Evolutionary conservation across 2,888 invertebrate genomes (phyloP).

Genomic region (Phortica magna): DNA sequence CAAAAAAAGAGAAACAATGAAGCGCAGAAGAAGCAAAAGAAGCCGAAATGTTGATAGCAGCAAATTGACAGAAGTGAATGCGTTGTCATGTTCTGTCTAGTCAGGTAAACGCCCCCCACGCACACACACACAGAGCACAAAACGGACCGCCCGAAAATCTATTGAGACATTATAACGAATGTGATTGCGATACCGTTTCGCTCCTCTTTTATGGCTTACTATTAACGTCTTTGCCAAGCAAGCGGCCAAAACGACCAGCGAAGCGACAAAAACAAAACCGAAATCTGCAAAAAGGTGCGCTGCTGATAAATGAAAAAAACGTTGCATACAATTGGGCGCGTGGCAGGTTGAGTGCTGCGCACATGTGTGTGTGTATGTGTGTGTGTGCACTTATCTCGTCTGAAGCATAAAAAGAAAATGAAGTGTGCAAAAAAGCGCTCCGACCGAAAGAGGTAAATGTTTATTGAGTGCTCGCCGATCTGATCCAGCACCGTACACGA

Average conservation of each 20-base stretch:
- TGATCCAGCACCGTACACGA: too few relatives aligned
- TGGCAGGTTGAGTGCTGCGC: constrained; percentile 6
- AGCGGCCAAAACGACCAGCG: not conserved
- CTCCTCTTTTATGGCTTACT: not conserved
- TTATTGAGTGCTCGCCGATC: constrained; percentile 56
- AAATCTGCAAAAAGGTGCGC: not conserved
- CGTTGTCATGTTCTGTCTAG: not conserved
- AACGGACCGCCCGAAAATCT: constrained; percentile 9
- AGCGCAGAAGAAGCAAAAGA: constrained; percentile 62
- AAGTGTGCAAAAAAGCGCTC: not conserved
- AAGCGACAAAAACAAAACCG: not conserved
- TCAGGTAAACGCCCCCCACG: not conserved
- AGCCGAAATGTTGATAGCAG: constrained; percentile 47
- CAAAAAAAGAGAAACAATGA: constrained; percentile 19
- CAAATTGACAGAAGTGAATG: constrained; percentile 48
- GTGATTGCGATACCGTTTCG: constrained; percentile 9
- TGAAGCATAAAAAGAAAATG: not conserved
- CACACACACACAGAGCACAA: not conserved
- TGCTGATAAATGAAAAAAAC: not conserved
- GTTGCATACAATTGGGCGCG: constrained; percentile 12
- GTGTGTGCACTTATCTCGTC: not conserved
- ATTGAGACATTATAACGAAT: constrained; percentile 19
- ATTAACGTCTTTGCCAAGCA: not conserved
- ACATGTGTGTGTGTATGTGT: not conserved
- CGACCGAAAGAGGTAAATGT: constrained; percentile 55